Evolutionary conservation across 2,113 vertebrate genomes (phyloP).

Genomic region (Garra rufa): DNA sequence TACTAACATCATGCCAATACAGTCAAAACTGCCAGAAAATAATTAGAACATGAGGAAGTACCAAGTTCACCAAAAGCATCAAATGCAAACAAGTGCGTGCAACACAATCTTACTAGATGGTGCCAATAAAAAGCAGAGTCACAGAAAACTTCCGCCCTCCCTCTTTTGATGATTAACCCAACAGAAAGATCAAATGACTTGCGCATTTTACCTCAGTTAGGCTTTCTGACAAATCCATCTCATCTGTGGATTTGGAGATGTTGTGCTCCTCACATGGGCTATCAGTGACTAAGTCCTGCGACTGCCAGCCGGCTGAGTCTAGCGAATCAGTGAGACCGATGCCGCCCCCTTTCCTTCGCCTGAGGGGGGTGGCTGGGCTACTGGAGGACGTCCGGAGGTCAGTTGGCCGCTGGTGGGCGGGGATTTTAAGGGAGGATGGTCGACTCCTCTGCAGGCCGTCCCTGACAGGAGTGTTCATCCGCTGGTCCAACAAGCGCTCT

Average conservation of each 20-base stretch:
- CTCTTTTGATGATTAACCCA: neutral
- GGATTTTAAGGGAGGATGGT: neutral
- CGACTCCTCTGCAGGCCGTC: conserved; percentile 60
- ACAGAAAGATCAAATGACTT: neutral
- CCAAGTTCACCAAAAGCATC: neutral
- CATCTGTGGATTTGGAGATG: conserved; percentile 20
- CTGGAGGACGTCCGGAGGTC: conserved; percentile 20
- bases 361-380: conserved; percentile 42
- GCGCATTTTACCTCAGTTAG: conserved; percentile 64
- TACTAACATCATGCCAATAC: neutral
- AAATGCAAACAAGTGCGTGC: neutral
- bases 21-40: neutral
- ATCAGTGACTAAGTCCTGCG: conserved; percentile 57
- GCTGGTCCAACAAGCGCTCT: conserved; percentile 53
- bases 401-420: neutral
- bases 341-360: conserved; percentile 39
- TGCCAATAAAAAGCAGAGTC: neutral
- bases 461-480: conserved; percentile 65
- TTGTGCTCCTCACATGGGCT: conserved; percentile 48
- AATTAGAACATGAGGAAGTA: neutral
- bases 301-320: conserved; percentile 57
- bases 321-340: conserved; percentile 25
- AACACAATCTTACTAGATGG: neutral
- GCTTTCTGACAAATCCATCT: conserved; percentile 57
- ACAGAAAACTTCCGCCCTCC: neutral